These are phyloP conservation scores for Pitangus sulphuratus DNA, from an alignment of 2,797 vertebrate species.

Conservation along the genomic window DNA sequence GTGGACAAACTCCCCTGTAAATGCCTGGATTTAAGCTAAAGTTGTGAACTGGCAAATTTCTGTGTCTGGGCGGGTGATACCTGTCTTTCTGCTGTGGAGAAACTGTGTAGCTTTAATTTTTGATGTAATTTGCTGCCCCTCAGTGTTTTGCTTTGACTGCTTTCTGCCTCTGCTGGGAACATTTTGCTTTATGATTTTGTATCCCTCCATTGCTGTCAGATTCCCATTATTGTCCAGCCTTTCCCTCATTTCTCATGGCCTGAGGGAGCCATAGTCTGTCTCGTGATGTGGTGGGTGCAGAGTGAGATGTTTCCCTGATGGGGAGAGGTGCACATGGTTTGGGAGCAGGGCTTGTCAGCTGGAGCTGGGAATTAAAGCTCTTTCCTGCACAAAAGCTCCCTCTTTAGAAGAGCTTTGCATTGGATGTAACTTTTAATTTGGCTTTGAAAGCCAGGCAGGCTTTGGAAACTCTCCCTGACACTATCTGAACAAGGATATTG, in stretches of 20 bases:
- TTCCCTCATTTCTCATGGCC: fast-evolving
- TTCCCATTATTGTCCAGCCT: fast-evolving
- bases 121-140: background rate
- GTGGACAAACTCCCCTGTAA: background rate
- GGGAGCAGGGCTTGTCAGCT: background rate
- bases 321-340: background rate
- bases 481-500: background rate
- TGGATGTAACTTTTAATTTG: slow-evolving; percentile 3
- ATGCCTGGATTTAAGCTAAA: background rate
- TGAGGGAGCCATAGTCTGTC: background rate
- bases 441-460: background rate
- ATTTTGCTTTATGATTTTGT: background rate
- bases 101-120: background rate
- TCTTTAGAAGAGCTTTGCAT: background rate
- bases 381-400: background rate
- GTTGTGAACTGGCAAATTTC: background rate
- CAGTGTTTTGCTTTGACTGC: background rate
- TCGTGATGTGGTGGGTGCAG: fast-evolving
- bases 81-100: background rate
- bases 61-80: background rate
- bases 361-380: background rate
- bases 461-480: background rate
- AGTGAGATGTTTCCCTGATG: background rate
- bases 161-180: background rate
- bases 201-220: fast-evolving